phyloP scores from a whole-genome alignment of 2,113 vertebrate genomes.

The Okapia johnstoni region DNA sequence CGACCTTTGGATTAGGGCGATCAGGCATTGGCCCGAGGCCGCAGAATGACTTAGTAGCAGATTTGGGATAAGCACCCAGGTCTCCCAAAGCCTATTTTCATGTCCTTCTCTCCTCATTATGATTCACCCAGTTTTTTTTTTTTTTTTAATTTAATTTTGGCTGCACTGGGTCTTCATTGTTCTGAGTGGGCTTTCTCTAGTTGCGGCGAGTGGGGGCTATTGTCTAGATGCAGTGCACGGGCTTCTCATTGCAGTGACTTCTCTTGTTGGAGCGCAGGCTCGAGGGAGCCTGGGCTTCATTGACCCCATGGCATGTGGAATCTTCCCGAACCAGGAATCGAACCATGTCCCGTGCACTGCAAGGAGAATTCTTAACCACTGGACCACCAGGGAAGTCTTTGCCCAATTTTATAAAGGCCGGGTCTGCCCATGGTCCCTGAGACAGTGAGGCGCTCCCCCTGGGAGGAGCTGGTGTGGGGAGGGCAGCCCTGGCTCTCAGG shows the following conservation, averaged over 20 bases:
- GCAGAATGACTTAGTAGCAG: neutral
- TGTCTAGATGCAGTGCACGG: neutral
- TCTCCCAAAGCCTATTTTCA: neutral
- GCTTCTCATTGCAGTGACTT: neutral
- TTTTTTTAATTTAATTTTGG: neutral
- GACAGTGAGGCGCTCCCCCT: neutral
- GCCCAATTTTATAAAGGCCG: neutral
- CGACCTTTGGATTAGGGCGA: neutral
- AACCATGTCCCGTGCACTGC: neutral
- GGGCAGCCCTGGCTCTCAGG: neutral
- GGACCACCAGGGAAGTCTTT: neutral
- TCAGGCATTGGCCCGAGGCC: neutral
- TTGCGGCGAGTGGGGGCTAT: neutral
- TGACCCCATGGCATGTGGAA: neutral
- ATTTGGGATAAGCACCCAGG: neutral
- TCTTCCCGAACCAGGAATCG: neutral
- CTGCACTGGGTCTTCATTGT: neutral
- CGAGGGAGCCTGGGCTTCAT: neutral
- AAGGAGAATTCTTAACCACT: neutral
- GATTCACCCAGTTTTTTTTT: neutral
- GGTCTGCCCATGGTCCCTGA: neutral
- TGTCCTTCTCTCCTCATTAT: neutral
- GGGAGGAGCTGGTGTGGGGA: neutral
- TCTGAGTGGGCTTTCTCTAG: neutral
- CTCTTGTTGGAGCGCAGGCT: neutral